Percentiles rank a stretch among this genome's conserved stretches.
Conservation (phyloP, 2,113 vertebrate species). For the Melanerpes aurifrons region DNA sequence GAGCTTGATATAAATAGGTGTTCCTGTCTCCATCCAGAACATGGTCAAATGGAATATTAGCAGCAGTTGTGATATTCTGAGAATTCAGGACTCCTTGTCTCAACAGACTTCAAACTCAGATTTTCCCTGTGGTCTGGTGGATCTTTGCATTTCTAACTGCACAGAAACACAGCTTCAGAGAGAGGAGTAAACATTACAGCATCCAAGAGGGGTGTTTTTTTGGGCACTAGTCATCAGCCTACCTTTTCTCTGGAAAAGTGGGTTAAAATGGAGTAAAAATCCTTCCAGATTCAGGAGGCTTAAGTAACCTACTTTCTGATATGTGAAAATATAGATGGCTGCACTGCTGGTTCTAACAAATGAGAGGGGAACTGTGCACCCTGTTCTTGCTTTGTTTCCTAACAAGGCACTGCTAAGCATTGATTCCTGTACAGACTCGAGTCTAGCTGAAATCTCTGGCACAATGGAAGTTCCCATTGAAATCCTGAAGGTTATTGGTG, state of each 20-base stretch:
- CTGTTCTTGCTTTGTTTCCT: neutral
- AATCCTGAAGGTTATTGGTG: neutral
- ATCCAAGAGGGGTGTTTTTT: neutral
- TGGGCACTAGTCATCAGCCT: neutral
- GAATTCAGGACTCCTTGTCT: neutral
- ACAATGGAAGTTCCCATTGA: fast-evolving
- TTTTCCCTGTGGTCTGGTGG: neutral
- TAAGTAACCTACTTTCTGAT: neutral
- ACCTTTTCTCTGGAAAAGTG: neutral
- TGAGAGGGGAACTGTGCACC: neutral
- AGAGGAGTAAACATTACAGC: neutral
- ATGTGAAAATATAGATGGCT: neutral
- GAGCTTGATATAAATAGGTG: neutral
- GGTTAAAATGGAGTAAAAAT: neutral
- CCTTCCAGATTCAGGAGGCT: neutral
- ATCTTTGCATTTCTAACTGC: neutral
- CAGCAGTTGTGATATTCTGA: neutral
- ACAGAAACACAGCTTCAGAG: neutral
- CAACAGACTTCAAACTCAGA: neutral
- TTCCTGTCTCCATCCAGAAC: neutral
- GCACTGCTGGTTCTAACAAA: neutral
- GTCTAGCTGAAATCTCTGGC: neutral
- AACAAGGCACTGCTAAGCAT: neutral
- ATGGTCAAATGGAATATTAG: neutral
- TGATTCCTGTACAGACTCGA: neutral